Conservation (phyloP, 2,113 vertebrate species). For the Hippopotamus amphibius region DNA sequence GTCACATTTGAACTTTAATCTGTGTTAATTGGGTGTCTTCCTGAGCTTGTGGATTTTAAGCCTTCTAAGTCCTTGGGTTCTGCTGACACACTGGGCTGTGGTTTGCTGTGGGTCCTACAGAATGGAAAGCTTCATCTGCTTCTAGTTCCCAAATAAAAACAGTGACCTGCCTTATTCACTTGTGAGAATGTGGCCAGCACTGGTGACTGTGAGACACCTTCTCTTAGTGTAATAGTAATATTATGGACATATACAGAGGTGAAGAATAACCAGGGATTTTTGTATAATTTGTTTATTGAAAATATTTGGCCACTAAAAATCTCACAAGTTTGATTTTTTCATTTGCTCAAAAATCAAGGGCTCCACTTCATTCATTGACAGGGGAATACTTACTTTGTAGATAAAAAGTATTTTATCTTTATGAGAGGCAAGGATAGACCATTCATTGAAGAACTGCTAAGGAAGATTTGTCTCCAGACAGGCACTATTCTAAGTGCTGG, state of each 20-base stretch:
- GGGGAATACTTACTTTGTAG: neutral
- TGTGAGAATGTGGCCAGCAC: neutral
- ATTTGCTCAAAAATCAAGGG: neutral
- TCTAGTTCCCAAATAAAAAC: conserved; percentile 36
- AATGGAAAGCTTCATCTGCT: conserved; percentile 42
- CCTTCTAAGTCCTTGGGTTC: conserved; percentile 40
- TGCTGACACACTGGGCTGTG: conserved; percentile 16
- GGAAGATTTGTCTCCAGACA: neutral
- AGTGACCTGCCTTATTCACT: neutral
- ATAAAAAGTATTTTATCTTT: neutral
- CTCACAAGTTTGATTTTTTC: neutral
- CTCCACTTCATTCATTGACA: neutral
- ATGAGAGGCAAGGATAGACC: neutral
- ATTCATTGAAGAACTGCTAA: neutral
- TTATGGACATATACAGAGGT: neutral
- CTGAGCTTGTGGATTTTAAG: conserved; percentile 25
- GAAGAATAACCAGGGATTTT: neutral
- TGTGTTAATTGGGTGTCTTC: conserved; percentile 76
- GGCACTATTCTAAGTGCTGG: neutral
- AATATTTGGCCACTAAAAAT: neutral
- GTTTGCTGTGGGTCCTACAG: conserved; percentile 15
- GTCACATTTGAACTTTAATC: conserved; percentile 83
- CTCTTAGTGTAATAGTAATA: neutral
- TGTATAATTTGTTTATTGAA: neutral
- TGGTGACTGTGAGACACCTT: neutral